Base-by-base conservation (phyloP, 2,888 invertebrate genomes). In the Lasius fuliginosus region DNA sequence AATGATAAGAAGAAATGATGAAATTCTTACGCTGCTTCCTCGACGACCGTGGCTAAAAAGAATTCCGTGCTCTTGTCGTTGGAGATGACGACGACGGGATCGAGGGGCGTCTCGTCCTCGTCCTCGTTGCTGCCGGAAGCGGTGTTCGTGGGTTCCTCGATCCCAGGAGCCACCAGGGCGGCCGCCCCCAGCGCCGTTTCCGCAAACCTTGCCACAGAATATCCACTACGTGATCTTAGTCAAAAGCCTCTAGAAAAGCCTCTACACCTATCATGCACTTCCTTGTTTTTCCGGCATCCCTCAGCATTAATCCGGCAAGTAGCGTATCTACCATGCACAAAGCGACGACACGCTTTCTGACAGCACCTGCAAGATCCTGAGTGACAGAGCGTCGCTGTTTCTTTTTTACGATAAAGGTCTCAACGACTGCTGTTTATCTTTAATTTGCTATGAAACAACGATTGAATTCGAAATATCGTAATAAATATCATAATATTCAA, bases 61-160 rank as follows among this genome's bases (percentile, higher is more conserved):
- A 98, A 98, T 93, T 98, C 98, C 1, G 98, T 98, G 89, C 98
- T 98, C 95, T 97, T 98, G 94, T 98, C 98, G 95, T 98, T 98
- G 65, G 98, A 97, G 94, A 98, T 98, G 92, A 98, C 97, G 95
- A 94, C 94, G 30, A 93, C 94, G 9, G 94, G 94, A 90, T 95
- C 95, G 77, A 95, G 87, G 3, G 95, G 95, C 42, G 94, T 95
- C 84, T 96, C 96, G 89, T 97, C 97, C 88, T 98, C 98, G 87
- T 98, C 98, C 92, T 98, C 98, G 93, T 98, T 98, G 93, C 98
- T 98, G 11, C 98, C 98, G 6, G 98, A 98, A 15, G 98, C 98
- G 11, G 98, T 98, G 94, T 98, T 98, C 27, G 98, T 98, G 74
- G 98, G 97, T 92, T 97, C 96, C 94, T 98, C 98, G 86, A 97